These are phyloP conservation scores for Palaemon carinicauda DNA, from an alignment of 1,140 invertebrate genomes.

Conservation along the genomic window DNA sequence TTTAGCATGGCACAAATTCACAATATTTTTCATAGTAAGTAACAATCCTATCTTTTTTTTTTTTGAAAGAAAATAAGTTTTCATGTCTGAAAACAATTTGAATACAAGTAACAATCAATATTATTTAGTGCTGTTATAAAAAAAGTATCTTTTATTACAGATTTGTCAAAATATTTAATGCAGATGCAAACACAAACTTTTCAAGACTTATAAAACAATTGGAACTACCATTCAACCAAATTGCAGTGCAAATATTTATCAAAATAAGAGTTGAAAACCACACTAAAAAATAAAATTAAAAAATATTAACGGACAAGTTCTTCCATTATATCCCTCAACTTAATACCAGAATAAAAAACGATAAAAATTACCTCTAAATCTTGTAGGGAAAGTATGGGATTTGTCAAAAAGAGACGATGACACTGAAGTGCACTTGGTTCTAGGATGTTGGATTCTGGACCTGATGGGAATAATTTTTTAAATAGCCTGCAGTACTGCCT, in stretches of 20 bases:
- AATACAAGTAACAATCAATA: too few species aligned
- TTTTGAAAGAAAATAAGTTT: too few species aligned
- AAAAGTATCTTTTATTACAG: too few species aligned
- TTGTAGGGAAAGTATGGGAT: conserved; percentile 91
- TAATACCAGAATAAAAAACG: neutral
- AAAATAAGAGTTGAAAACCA: neutral
- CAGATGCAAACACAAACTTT: neutral
- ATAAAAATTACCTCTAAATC: conserved; percentile 82
- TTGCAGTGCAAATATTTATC: neutral
- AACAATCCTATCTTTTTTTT: too few species aligned
- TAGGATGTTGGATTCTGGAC: conserved; percentile 93
- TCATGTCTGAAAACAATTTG: too few species aligned
- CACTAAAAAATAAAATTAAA: too few species aligned
- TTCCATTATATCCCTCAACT: neutral
- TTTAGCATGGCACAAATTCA: too few species aligned
- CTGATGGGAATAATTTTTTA: conserved; percentile 57
- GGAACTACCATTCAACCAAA: too few species aligned
- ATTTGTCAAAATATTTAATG: neutral
- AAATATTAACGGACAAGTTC: too few species aligned
- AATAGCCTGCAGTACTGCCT: neutral
- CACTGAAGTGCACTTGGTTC: conserved; percentile 89
- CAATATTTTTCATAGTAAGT: too few species aligned
- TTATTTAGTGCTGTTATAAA: too few species aligned
- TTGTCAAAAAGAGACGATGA: conserved; percentile 89
- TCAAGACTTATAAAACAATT: too few species aligned